phyloP scores from a whole-genome alignment of 2,888 invertebrate genomes.

The Periphyllus acericola region DNA sequence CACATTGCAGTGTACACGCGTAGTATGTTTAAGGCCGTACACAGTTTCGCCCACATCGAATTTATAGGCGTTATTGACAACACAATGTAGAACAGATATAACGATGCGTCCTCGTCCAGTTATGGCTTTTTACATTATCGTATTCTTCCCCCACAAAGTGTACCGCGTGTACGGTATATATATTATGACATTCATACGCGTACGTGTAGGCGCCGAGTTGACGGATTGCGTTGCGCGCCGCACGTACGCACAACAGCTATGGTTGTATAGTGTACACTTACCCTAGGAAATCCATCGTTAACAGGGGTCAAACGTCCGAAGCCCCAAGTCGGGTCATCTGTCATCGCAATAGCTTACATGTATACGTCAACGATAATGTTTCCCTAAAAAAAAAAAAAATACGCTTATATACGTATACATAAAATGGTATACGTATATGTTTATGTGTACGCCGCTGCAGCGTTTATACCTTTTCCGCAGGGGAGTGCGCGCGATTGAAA shows the following conservation, averaged over 20 bases:
- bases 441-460: too few species aligned
- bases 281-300: conserved; percentile 7
- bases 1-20: too few species aligned
- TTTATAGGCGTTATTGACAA: neutral
- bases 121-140: neutral
- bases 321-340: conserved; percentile 59
- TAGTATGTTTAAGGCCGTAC: too few species aligned
- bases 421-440: neutral
- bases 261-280: neutral
- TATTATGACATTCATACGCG: conserved; percentile 2
- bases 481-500: conserved; percentile 48
- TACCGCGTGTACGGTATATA: neutral
- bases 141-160: neutral
- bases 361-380: conserved; percentile 59
- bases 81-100: neutral
- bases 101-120: neutral
- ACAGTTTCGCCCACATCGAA: too few species aligned
- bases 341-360: conserved; percentile 48
- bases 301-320: conserved; percentile 59
- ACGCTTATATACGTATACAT: neutral
- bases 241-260: neutral
- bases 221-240: conserved; percentile 10
- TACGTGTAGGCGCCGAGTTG: neutral
- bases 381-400: conserved; percentile 28
- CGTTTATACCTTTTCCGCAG: neutral